These are phyloP conservation scores for Penaeus chinensis DNA, from an alignment of 1,140 invertebrate genomes.

Conservation along the genomic window DNA sequence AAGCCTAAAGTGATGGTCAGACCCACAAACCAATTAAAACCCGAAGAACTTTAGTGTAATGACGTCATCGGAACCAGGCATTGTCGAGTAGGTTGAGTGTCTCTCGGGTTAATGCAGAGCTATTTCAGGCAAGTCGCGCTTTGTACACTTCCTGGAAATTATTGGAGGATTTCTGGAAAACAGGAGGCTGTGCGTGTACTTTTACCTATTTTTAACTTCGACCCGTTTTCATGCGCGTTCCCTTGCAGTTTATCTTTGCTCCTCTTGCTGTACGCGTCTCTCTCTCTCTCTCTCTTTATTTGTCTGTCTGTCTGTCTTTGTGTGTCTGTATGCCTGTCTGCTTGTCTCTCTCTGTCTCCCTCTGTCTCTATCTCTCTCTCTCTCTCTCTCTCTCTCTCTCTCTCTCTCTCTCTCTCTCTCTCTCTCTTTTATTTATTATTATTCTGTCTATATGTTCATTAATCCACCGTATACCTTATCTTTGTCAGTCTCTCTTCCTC, in stretches of 20 bases:
- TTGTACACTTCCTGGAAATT: no score
- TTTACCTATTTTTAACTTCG: neutral
- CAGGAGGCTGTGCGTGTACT: neutral
- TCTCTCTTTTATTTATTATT: no score
- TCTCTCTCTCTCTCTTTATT: slow-evolving; percentile 6
- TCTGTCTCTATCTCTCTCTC: slow-evolving; percentile 19
- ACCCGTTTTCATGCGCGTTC: neutral
- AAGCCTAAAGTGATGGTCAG: no score
- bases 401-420: neutral
- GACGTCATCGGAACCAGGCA: no score
- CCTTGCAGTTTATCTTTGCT: neutral
- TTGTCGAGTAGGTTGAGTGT: no score
- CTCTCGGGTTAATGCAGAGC: no score
- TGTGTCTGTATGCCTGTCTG: neutral
- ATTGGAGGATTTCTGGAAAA: no score
- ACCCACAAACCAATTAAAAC: no score
- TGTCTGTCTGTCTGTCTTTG: slow-evolving; percentile 4
- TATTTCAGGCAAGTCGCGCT: no score
- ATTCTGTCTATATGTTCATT: no score
- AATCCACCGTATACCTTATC: no score
- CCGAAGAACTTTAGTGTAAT: no score
- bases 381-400: neutral
- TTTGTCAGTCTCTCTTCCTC: neutral
- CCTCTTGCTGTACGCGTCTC: neutral
- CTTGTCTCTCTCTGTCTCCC: neutral